Evolutionary conservation across 2,888 invertebrate species (phyloP), one percentile per base, ranked within the genome.

Genomic region (Aleiodes leptofemur): DNA sequence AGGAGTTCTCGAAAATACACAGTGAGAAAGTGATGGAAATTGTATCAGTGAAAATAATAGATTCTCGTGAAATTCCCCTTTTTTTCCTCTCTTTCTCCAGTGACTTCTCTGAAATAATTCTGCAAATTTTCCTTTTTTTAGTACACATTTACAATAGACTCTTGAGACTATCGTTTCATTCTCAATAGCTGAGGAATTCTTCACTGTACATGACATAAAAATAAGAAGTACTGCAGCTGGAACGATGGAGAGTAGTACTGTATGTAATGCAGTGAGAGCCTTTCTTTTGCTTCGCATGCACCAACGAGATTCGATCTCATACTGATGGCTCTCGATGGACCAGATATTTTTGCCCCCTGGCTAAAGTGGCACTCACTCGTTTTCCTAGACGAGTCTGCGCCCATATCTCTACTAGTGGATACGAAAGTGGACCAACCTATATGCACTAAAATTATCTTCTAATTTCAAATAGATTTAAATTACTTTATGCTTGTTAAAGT

Each of bases 21-120:
- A 53, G 55, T 43, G 77, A 66, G 74, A 71, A 74, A 73, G 76
- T 73, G 76, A 71, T 73, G 76, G 69, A 55, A 76, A 53, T 71
- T 48, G 50, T 73, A 38, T 53, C 55, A 69, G 61, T 74, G 77
- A 79, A 79, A 79, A 78, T 76, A 74, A 75, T 77, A 29, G 66
- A 50, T 23, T 38, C 29, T n/a, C 14, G 38, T 66, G 11, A 7
- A 29, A 23, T 16, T n/a, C 13, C 31, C 7, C 23, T 50, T n/a
- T 9, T 31, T 23, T 1, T 23, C 23, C 23, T 23, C 23, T 23
- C 23, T 23, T 23, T 23, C 23, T 23, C 23, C 23, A 23, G 23
- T 23, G 23, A 23, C 16, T 61, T 64, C 16, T 66, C 8, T 59
- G 23, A 59, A 59, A 59, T 6, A 13, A 59, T 59, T 59, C 11